Conservation (phyloP, 2,797 vertebrate species). For the Hozukius guyotensis region DNA sequence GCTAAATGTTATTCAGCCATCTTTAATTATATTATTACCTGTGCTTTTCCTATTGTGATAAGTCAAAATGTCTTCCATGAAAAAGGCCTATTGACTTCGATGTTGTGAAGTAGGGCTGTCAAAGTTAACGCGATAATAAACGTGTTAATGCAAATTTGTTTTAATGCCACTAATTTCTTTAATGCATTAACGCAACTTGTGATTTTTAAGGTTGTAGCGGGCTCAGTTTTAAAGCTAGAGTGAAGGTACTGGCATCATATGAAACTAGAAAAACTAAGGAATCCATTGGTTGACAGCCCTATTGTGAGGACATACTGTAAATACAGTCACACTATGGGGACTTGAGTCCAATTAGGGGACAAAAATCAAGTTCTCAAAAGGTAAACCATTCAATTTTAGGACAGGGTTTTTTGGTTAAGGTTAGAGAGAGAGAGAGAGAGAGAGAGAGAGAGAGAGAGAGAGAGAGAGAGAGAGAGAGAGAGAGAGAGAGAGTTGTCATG, state of each 20-base stretch:
- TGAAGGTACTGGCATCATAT: too few relatives aligned
- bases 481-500: not conserved
- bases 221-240: too few relatives aligned
- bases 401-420: not conserved
- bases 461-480: too few relatives aligned
- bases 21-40: constrained; percentile 14
- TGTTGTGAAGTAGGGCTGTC: not conserved
- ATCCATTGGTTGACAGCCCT: too few relatives aligned
- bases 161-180: too few relatives aligned
- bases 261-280: too few relatives aligned
- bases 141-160: too few relatives aligned
- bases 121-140: too few relatives aligned
- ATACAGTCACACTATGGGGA: not conserved
- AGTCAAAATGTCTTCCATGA: not conserved
- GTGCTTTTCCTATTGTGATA: not conserved
- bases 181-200: too few relatives aligned
- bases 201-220: too few relatives aligned
- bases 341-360: not conserved
- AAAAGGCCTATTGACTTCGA: not conserved
- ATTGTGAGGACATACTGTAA: not conserved
- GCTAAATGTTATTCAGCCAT: constrained; percentile 22
- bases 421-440: not conserved
- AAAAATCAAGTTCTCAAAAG: not conserved
- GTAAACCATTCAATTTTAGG: not conserved
- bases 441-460: too few relatives aligned